Evolutionary conservation across 2,888 invertebrate genomes (phyloP), one percentile per base, ranked within the genome.

Genomic region (Rhyacophila evoluta): DNA sequence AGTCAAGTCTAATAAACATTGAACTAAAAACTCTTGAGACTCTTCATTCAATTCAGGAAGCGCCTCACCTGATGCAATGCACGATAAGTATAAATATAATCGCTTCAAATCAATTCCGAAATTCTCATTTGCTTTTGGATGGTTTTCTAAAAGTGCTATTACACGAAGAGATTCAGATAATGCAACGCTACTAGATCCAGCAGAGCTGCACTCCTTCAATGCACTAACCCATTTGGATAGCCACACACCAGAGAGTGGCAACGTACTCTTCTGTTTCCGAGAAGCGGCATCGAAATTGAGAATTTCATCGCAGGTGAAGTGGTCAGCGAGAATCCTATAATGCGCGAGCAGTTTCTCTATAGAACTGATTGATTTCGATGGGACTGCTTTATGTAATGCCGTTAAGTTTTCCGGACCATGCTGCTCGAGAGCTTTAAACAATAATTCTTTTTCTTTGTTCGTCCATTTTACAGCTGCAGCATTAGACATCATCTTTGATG

Each of bases 61-160:
- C 8, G 85, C 76, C 84, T 88, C 88, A 0, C 89, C 89, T 82
- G 88, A 88, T 83, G 89, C 84, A 2, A 88, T 87, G 83, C 88
- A 86, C 0, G 88, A 88, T 55, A 89, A 80, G 72, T 85, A 84
- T 72, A 86, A 84, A 80, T 89, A 89, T 10, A 88, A 81, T 12
- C 84, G 84, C 76, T 83, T 85, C 38, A 89, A 87, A 82, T 89
- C 86, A 75, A 88, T 83, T 38, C 85, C 84, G 0, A 85, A 85
- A 10, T 86, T 86, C 2, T 78, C 79, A 1, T 81, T 70, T 1
- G 86, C 71, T 1, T 84, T 3, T 0, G 88, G 88, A 29, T 87
- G 85, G 1, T 85, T 82, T 82, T 89, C 89, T 79, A 86, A 84
- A 10, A 88, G 86, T n/a, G 88, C 88, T 29, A 89, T 87, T 12